A percentile compares a stretch with the other conserved stretches of the same genome.
These are phyloP conservation scores for Phalacrocorax brasilianus DNA, from an alignment of 2,113 vertebrate genomes.

Conservation along the genomic window DNA sequence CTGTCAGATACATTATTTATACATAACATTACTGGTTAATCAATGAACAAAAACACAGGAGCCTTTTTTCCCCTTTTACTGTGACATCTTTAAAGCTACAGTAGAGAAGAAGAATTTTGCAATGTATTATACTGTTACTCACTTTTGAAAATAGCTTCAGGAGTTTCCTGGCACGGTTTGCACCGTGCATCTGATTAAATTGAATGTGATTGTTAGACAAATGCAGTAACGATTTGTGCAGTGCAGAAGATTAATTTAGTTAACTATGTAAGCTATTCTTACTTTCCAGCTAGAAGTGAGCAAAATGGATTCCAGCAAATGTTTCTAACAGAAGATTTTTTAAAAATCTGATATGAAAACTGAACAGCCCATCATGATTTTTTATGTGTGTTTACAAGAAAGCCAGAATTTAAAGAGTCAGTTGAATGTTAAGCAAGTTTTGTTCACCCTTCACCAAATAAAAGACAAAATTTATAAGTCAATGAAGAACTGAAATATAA, in stretches of 20 bases:
- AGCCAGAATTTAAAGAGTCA: neutral
- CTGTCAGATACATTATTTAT: slow-evolving; percentile 86
- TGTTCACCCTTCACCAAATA: neutral
- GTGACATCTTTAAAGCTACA: slow-evolving; percentile 73
- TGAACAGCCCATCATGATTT: neutral
- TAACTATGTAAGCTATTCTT: slow-evolving; percentile 19
- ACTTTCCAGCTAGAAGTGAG: neutral
- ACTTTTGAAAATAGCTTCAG: slow-evolving; percentile 37
- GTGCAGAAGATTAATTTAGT: slow-evolving; percentile 54
- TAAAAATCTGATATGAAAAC: neutral
- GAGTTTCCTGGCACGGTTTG: slow-evolving; percentile 20
- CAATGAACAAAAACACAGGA: slow-evolving; percentile 78
- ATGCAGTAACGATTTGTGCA: slow-evolving; percentile 29
- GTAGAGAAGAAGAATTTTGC: slow-evolving; percentile 28
- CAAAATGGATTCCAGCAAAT: neutral
- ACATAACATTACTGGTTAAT: slow-evolving; percentile 84
- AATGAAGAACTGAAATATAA: neutral
- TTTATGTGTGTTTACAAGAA: neutral
- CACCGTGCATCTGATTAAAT: slow-evolving; percentile 28
- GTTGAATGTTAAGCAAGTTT: neutral
- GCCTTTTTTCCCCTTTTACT: slow-evolving; percentile 39
- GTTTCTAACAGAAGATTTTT: neutral
- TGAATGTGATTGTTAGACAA: slow-evolving; percentile 59
- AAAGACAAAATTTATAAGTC: neutral
- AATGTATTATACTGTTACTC: slow-evolving; percentile 4